These are phyloP conservation scores for Lithosia quadra DNA, from an alignment of 2,888 invertebrate genomes.

Conservation along the genomic window DNA sequence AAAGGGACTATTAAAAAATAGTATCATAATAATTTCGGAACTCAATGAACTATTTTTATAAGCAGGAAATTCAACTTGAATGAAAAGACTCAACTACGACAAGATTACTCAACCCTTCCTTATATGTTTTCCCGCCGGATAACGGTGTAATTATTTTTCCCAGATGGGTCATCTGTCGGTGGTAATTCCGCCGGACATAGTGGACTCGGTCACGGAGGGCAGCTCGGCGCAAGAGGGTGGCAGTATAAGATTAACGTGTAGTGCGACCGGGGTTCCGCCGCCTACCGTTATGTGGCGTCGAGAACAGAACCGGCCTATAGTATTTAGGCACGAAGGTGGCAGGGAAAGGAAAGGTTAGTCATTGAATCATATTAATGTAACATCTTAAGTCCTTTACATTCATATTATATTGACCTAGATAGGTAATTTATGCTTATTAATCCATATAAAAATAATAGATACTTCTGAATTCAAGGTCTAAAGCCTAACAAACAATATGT, in stretches of 20 bases:
- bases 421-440: too few relatives aligned
- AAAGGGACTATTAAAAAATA: too few relatives aligned
- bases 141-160: constrained; percentile 22
- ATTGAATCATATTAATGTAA: not conserved
- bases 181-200: constrained; percentile 95
- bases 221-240: constrained; percentile 94
- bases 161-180: constrained; percentile 96
- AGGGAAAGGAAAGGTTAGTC: constrained; percentile 91
- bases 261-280: constrained; percentile 93
- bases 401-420: too few relatives aligned
- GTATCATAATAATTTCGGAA: not conserved
- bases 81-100: not conserved
- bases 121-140: constrained; percentile 13
- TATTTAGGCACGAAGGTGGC: constrained; percentile 90
- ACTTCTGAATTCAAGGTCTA: not conserved
- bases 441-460: too few relatives aligned
- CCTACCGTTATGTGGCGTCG: constrained; percentile 93
- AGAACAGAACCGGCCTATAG: constrained; percentile 92
- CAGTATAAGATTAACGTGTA: constrained; percentile 91
- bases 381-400: not conserved
- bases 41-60: not conserved
- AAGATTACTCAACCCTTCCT: constrained; percentile 16
- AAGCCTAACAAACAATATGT: too few relatives aligned
- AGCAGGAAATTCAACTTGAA: not conserved
- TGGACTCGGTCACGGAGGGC: constrained; percentile 91